Percentiles rank a stretch among this genome's conserved stretches.
These are phyloP conservation scores for Papilio xuthus DNA, from an alignment of 1,140 invertebrate genomes.

Conservation along the genomic window DNA sequence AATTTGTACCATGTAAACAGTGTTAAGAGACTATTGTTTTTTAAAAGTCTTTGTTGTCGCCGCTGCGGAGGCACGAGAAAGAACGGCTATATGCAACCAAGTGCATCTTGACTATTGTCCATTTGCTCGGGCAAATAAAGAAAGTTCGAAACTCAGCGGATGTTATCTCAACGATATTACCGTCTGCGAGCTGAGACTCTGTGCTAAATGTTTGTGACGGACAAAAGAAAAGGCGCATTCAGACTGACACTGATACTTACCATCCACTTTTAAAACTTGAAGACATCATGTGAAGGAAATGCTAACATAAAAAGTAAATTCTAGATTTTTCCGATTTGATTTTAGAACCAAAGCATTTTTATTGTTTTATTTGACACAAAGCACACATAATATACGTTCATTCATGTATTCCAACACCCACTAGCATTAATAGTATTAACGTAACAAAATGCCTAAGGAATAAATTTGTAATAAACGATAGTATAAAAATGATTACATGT, in stretches of 20 bases:
- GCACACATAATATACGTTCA: no score
- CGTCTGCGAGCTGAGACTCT: constrained; percentile 53
- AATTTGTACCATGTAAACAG: not conserved
- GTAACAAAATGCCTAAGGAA: not conserved
- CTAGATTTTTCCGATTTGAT: constrained; percentile 4
- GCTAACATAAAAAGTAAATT: constrained; percentile 5
- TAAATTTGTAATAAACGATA: not conserved
- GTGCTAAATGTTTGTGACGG: constrained; percentile 58
- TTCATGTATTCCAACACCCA: no score
- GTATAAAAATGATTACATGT: not conserved
- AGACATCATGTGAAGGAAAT: constrained; percentile 25
- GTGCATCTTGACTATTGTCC: constrained; percentile 45
- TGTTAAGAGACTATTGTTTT: constrained; percentile 10
- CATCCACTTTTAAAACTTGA: constrained; percentile 35
- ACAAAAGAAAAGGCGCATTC: constrained; percentile 45
- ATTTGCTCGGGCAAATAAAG: constrained; percentile 50
- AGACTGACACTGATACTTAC: constrained; percentile 36
- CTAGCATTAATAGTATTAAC: no score
- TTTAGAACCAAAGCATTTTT: not conserved
- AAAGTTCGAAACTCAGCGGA: constrained; percentile 49
- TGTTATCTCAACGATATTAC: constrained; percentile 54
- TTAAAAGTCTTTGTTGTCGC: constrained; percentile 18
- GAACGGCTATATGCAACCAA: constrained; percentile 38
- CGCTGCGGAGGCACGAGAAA: constrained; percentile 28
- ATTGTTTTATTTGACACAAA: not conserved